phyloP scores from a whole-genome alignment of 2,797 vertebrate species.

The Selene dorsalis region DNA sequence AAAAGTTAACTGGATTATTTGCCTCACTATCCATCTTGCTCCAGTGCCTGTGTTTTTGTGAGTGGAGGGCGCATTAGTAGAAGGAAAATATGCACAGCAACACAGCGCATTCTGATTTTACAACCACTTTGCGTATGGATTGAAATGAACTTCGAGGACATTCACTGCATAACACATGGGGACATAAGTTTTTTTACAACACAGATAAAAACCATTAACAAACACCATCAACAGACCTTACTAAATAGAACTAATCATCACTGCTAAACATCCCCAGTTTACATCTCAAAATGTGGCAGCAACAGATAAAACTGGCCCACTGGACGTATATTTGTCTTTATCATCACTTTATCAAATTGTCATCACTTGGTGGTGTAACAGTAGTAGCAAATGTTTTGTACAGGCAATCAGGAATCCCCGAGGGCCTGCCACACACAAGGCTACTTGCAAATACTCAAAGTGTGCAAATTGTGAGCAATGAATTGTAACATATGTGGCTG shows the following conservation, averaged over 20 bases:
- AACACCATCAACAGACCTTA: background rate
- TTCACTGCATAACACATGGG: slow-evolving; percentile 34
- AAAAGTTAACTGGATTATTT: slow-evolving; percentile 77
- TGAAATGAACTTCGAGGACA: slow-evolving; percentile 56
- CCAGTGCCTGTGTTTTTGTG: slow-evolving; percentile 45
- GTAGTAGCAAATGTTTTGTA: background rate
- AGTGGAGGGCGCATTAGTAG: slow-evolving; percentile 62
- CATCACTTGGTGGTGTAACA: background rate
- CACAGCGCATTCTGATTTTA: slow-evolving; percentile 63
- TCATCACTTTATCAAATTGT: background rate
- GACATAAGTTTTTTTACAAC: slow-evolving; percentile 28
- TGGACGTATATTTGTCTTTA: background rate
- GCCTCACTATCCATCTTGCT: slow-evolving; percentile 70
- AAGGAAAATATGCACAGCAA: slow-evolving; percentile 38
- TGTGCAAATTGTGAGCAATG: background rate
- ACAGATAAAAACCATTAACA: slow-evolving; percentile 39
- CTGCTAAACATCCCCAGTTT: background rate
- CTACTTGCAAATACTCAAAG: background rate
- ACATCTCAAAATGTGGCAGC: slow-evolving; percentile 1
- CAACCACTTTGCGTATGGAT: slow-evolving; percentile 50
- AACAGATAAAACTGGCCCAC: background rate
- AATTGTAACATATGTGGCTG: background rate
- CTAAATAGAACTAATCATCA: slow-evolving; percentile 6
- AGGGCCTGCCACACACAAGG: background rate
- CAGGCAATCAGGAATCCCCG: background rate